A percentile compares a stretch with the other conserved stretches of the same genome.
Conservation (phyloP, 2,797 vertebrate genomes). For the Sebastiscus tertius region DNA sequence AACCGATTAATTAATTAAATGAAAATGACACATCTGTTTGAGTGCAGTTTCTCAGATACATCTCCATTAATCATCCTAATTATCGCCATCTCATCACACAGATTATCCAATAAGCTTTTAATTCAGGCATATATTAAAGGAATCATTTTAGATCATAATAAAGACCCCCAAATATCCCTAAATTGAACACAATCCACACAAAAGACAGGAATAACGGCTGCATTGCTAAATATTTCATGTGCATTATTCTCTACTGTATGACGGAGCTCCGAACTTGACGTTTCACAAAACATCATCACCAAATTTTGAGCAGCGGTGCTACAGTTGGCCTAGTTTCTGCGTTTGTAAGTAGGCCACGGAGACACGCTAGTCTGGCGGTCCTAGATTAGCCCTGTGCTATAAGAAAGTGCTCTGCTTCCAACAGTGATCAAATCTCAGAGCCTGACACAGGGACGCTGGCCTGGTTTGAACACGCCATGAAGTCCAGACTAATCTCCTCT, state of each 20-base stretch:
- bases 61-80: slow-evolving; percentile 17
- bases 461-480: slow-evolving; percentile 58
- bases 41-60: background rate
- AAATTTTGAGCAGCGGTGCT: slow-evolving; percentile 33
- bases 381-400: slow-evolving; percentile 61
- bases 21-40: background rate
- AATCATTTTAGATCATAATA: background rate
- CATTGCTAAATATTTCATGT: slow-evolving; percentile 5
- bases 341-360: slow-evolving; percentile 75
- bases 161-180: background rate
- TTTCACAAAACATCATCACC: slow-evolving; percentile 51
- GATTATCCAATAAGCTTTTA: background rate
- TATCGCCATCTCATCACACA: background rate
- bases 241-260: slow-evolving; percentile 9
- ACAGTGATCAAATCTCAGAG: slow-evolving; percentile 68
- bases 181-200: background rate
- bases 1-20: background rate
- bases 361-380: slow-evolving; percentile 53
- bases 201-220: background rate
- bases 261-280: slow-evolving; percentile 19
- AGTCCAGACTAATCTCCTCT: slow-evolving; percentile 55
- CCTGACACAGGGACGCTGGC: slow-evolving; percentile 54
- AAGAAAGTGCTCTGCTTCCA: slow-evolving; percentile 66
- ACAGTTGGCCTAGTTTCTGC: slow-evolving; percentile 74
- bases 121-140: background rate